Conservation (phyloP, 2,797 vertebrate genomes). For the Sylvia borin region DNA sequence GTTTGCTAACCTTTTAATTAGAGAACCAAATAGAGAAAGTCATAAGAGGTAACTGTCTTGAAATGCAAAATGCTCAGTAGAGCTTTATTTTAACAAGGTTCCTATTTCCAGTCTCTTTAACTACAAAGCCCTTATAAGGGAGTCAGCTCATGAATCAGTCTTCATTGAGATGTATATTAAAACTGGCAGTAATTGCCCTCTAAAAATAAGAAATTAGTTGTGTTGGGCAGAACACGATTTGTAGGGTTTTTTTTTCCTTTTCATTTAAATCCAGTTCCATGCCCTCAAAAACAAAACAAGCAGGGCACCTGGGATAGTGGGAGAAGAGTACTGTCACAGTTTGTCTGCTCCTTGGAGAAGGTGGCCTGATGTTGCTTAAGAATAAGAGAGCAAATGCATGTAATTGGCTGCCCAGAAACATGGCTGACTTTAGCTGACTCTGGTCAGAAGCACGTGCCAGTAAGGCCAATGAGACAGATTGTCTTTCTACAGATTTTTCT, state of each 20-base stretch:
- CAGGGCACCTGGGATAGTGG: neutral
- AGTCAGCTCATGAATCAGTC: neutral
- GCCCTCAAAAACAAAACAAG: neutral
- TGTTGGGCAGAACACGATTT: neutral
- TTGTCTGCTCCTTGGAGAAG: neutral
- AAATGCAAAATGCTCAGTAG: neutral
- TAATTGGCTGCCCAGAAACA: neutral
- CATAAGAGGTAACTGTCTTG: neutral
- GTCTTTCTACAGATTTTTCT: neutral
- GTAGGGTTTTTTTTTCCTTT: neutral
- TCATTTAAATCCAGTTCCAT: neutral
- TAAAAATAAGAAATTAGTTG: neutral
- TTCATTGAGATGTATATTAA: neutral
- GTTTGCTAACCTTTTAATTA: constrained; percentile 19
- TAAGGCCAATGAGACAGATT: neutral
- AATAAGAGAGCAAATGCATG: neutral
- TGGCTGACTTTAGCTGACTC: neutral
- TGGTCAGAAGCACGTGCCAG: neutral
- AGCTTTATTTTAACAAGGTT: neutral
- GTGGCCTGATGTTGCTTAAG: neutral
- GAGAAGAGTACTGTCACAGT: neutral
- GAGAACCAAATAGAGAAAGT: neutral
- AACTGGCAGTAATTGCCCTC: neutral
- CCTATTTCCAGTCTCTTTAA: neutral
- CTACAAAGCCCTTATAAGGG: neutral